These are phyloP conservation scores for Anas platyrhynchos DNA, from an alignment of 2,113 vertebrate genomes.

Conservation along the genomic window DNA sequence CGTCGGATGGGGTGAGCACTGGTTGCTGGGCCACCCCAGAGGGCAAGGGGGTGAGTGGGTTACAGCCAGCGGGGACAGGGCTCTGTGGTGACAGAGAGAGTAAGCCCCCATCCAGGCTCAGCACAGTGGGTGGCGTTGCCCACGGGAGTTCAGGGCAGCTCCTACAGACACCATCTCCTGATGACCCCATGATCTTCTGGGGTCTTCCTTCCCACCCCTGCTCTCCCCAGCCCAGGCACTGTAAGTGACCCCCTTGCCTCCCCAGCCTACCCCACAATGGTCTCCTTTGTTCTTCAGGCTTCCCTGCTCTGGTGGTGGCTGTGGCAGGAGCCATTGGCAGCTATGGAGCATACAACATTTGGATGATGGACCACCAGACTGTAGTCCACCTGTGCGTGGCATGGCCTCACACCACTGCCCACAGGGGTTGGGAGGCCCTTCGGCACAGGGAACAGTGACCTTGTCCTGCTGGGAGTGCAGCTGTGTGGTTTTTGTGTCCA, in stretches of 20 bases:
- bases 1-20: conserved; percentile 80
- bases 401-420: neutral
- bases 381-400: conserved; percentile 60
- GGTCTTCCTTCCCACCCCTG: neutral
- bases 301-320: conserved; percentile 63
- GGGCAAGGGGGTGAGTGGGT: neutral
- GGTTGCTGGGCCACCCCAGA: neutral
- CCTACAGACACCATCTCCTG: neutral
- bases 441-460: neutral
- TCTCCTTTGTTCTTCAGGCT: conserved; percentile 33
- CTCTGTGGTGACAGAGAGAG: no score
- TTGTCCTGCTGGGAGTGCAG: accelerated
- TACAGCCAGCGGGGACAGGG: neutral
- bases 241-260: neutral
- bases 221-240: neutral
- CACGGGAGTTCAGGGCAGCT: neutral
- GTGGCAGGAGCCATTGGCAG: conserved; percentile 49
- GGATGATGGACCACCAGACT: neutral
- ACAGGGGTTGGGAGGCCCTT: neutral
- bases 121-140: no score
- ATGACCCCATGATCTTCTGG: no score
- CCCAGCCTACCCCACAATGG: neutral
- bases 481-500: accelerated
- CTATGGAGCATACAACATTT: conserved; percentile 54
- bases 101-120: neutral